Evolutionary conservation across 2,888 invertebrate species (phyloP), one percentile per base, ranked within the genome.

Genomic region (Lysandra bellargus): DNA sequence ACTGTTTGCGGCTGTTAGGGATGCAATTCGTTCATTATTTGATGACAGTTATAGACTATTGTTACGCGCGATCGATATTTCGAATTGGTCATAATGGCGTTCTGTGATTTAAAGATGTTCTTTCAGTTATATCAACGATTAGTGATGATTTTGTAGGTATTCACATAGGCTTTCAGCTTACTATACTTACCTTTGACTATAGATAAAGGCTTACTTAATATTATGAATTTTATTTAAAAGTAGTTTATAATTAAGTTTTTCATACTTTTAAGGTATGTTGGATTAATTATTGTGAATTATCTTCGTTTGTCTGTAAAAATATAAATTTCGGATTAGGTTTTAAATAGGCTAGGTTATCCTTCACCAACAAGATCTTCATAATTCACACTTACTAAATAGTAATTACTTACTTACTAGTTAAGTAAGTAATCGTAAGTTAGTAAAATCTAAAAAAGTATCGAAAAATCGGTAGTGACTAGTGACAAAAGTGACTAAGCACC

Each of bases 1-100:
- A 88, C 84, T 90, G 91, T 92, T 92, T 92, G 92, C 88, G 92
- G 91, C 90, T 89, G 91, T 92, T 92, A 89, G 90, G 89, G 90
- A 88, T 85, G 88, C 89, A 86, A 92, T 93, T 90, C 88, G 89
- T 89, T 88, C 88, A 88, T 92, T 91, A 93, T 93, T 90, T 87
- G 88, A 89, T 88, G 91, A 90, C 90, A 90, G 89, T 93, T 91
- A 91, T 87, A 89, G 87, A 87, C 88, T 86, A 88, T 89, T 89
- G 88, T 88, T 82, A 80, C 69, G 78, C 79, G 81, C 79, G 82
- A 81, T 80, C 80, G 81, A 72, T 80, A 80, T 76, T 76, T 69
- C 37, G n/a, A 44, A 40, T 49, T 57, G 57, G 37, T 23, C n/a
- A 75, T 61, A 78, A 69, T 23, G 14, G 60, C 33, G 53, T 75